Evolutionary conservation across 1,140 invertebrate genomes (phyloP).

Genomic region (Microplitis mediator): DNA sequence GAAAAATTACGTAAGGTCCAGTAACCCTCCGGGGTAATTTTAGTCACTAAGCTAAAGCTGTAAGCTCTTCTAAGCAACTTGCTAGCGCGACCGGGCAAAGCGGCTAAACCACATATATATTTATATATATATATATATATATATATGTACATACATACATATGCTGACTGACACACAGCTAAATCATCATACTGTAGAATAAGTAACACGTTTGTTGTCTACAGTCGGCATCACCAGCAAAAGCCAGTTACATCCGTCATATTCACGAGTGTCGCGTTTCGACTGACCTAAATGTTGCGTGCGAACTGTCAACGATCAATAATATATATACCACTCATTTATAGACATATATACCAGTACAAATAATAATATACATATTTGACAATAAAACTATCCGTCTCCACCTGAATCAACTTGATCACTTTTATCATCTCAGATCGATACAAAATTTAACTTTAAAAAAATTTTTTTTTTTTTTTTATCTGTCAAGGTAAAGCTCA

Average conservation of each 20-base stretch:
- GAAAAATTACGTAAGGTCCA: conserved; percentile 53
- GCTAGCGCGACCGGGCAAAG: conserved; percentile 1
- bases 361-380: too few relatives aligned
- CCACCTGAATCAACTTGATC: too few relatives aligned
- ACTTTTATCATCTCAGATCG: too few relatives aligned
- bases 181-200: background rate
- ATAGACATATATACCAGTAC: background rate
- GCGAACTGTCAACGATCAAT: background rate
- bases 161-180: background rate
- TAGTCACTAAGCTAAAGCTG: conserved; percentile 42
- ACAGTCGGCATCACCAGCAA: background rate
- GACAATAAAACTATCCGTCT: too few relatives aligned
- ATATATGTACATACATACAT: background rate
- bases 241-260: conserved; percentile 30
- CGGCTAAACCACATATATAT: background rate
- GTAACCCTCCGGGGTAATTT: conserved; percentile 53
- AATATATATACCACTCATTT: background rate
- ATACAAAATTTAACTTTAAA: too few relatives aligned
- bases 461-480: too few relatives aligned
- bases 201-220: too few relatives aligned
- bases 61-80: too few relatives aligned
- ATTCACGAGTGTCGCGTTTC: conserved; percentile 34
- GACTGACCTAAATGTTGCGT: conserved; percentile 33
- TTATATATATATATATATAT: background rate
- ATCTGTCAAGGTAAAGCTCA: too few relatives aligned